These are phyloP conservation scores for Caenorhabditis sulstoni DNA, from an alignment of 2,888 invertebrate genomes.

Conservation along the genomic window DNA sequence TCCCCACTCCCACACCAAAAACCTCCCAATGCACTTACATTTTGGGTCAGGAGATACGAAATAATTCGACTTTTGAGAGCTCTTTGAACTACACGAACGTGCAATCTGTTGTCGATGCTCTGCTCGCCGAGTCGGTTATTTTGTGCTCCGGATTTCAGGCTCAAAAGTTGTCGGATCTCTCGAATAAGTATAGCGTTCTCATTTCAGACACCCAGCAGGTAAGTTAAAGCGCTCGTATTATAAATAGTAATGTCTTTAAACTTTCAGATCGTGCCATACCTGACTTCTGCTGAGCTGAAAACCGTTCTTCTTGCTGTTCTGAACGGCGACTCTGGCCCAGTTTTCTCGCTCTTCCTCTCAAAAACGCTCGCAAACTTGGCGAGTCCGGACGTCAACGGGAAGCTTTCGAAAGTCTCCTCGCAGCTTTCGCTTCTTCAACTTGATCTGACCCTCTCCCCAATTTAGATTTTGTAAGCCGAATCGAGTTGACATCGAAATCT, in stretches of 20 bases:
- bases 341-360: slow-evolving; percentile 32
- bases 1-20: slow-evolving; percentile 33
- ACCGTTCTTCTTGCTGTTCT: slow-evolving; percentile 21
- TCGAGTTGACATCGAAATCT: neutral
- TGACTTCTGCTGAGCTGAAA: slow-evolving; percentile 24
- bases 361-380: slow-evolving; percentile 48
- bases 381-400: slow-evolving; percentile 8
- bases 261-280: slow-evolving; percentile 28
- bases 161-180: slow-evolving; percentile 30
- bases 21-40: slow-evolving; percentile 41
- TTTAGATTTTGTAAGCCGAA: too few species aligned
- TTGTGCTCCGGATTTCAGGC: slow-evolving; percentile 32
- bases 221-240: neutral
- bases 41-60: slow-evolving; percentile 28
- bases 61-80: slow-evolving; percentile 22
- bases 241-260: neutral
- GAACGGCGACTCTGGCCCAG: slow-evolving; percentile 15
- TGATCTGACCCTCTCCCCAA: slow-evolving; percentile 32
- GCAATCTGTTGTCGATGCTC: slow-evolving; percentile 5
- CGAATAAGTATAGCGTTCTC: slow-evolving; percentile 25
- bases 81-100: slow-evolving; percentile 47
- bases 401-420: slow-evolving; percentile 30
- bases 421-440: slow-evolving; percentile 46
- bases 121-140: slow-evolving; percentile 3
- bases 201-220: slow-evolving; percentile 24